Conservation (phyloP, 2,797 vertebrate genomes). For the Dryobates pubescens region DNA sequence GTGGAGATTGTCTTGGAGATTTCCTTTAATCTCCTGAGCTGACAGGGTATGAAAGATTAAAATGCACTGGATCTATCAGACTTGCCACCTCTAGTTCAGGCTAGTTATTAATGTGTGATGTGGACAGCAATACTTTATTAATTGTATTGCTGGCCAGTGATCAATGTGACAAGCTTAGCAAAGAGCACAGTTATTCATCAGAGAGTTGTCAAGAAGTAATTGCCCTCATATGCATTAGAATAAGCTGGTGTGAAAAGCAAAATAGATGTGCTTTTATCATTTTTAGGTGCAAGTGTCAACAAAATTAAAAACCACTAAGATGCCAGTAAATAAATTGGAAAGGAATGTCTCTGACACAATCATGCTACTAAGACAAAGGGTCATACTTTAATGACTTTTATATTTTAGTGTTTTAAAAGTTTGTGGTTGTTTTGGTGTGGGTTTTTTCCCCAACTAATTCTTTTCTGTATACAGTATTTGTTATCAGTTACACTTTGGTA, state of each 20-base stretch:
- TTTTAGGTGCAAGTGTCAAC: constrained; percentile 14
- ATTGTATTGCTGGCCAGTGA: constrained; percentile 65
- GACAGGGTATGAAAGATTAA: constrained; percentile 41
- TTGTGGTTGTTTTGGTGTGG: too few species aligned
- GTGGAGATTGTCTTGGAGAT: background rate
- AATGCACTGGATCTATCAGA: constrained; percentile 27
- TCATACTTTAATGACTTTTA: background rate
- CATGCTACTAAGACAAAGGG: background rate
- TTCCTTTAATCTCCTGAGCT: constrained; percentile 34
- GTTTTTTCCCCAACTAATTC: background rate
- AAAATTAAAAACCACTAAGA: constrained; percentile 8
- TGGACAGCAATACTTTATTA: constrained; percentile 64
- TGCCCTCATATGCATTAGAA: constrained; percentile 66
- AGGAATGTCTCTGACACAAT: background rate
- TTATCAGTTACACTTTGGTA: background rate
- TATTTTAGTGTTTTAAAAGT: background rate
- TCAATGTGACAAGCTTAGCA: constrained; percentile 74
- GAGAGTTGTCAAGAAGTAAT: constrained; percentile 67
- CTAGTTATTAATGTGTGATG: constrained; percentile 60
- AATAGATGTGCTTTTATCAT: constrained; percentile 15
- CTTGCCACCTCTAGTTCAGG: constrained; percentile 42
- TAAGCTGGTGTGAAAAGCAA: constrained; percentile 11
- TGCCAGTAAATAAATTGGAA: background rate
- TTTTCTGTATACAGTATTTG: background rate
- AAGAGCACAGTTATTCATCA: constrained; percentile 70